Base-by-base conservation (phyloP, 2,888 invertebrate species). In the Crossocerus cetratus region DNA sequence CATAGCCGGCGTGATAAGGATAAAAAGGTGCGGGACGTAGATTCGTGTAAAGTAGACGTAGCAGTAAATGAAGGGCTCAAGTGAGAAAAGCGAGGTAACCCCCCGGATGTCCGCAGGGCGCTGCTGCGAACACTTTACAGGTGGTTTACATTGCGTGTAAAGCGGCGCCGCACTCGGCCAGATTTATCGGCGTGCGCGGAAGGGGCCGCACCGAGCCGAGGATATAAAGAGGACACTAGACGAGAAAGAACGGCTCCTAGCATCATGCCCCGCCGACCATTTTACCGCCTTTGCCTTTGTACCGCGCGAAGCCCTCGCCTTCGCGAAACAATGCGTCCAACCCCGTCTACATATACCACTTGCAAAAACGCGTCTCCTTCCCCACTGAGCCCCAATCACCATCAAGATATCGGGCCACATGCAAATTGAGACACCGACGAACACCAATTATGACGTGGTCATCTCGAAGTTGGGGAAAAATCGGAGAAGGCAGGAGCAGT, bases 121-220 rank as follows among this genome's bases (percentile, higher is more conserved):
- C 69, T 66, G 72, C 8, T 49, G 49, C 72, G 68, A 74, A 45
- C 72, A 65, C 74, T 81, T 81, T 78, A 76, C 80, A 81, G 76
- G 79, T 76, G 79, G 79, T 81, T 81, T 81, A 81, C 80, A 81
- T 74, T 66, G 74, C 78, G 70, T 69, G 78, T 76, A 81, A 78
- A 81, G 74, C 67, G 76, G 67, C 63, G 65, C 65, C 72, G 79
- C 61, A 45, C 62, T 63, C 66, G 60, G 78, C 49, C 74, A 74
- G 79, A 81, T 81, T 81, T 81, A 81, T 76, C 65, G 82, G 74
- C 57, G 70, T 43, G 49, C 14, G 16, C 14, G 49, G 49, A 49
- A 16, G 16, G 16, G 49, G 49, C 4, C 5, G 13, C 14, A 49
- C 14, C 49, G n/a, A 4, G 49, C 14, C 49, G 49, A 49, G 49